Base-by-base conservation (phyloP, 1,140 invertebrate genomes). In the Papilio dardanus region DNA sequence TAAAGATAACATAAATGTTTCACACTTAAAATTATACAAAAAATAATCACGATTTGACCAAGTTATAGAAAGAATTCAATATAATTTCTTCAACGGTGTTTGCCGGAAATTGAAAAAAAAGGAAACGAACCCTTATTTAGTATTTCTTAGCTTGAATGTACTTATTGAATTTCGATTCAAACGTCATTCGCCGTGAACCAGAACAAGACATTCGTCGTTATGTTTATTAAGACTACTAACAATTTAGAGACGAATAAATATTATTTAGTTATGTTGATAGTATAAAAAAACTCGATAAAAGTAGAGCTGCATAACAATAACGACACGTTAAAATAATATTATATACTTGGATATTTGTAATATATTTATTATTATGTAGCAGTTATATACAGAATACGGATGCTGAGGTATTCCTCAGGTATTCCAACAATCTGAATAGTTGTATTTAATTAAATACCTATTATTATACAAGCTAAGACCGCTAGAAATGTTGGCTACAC, bases 61-160 rank as follows among this genome's bases (percentile, higher is more conserved):
- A 62, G 10, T 14, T 30, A 28, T 24, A 62, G 54, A 24, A 58
- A 16, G 24, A 4, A 62, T 62, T 62, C 1, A 62, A 28, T 28
- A 12, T 28, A 14, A 62, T 30, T 12, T 62, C 4, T 62, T 62
- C 54, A 62, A 62, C 28, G 54, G 54, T 58, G 14, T 58, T 58
- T 58, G 54, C 21, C 54, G 54, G 54, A 62, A 62, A 62, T 62
- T 62, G 54, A 30, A 62, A 62, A 62, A 62, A 28, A 62, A 30
- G 14, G 30, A 19, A 28, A 28, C 10, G 12, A 62, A 12, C 14
- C 24, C 12, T 28, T 28, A 50, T 58, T 28, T 3, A 58, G 24
- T 58, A 28, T 58, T 58, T 58, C 54, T 28, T 62, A 10, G 3
- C 16, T 30, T 62, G 8, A 28, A 3, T 28, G n/a, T 58, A 21